These are phyloP conservation scores for Rallus crepitans DNA, from an alignment of 2,797 vertebrate genomes.

Conservation along the genomic window DNA sequence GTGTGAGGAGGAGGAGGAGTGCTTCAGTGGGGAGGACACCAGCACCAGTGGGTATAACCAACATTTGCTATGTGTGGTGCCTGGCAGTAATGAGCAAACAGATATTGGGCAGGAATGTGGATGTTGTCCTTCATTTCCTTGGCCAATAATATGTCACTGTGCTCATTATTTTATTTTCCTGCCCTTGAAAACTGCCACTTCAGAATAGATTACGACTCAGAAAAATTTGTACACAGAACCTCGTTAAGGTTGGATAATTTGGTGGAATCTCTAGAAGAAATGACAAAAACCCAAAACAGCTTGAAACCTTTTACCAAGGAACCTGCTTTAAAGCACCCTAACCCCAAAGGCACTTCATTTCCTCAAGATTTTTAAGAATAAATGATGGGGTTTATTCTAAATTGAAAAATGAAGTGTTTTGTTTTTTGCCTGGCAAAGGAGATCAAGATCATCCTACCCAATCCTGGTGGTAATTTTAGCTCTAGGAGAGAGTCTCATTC, in stretches of 20 bases:
- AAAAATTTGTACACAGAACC: background rate
- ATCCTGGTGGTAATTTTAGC: background rate
- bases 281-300: background rate
- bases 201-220: background rate
- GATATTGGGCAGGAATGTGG: background rate
- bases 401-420: slow-evolving; percentile 29
- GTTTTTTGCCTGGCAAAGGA: background rate
- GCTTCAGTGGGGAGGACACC: background rate
- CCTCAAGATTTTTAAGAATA: slow-evolving; percentile 9
- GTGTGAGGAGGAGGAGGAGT: background rate
- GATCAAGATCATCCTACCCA: background rate
- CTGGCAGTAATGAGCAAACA: background rate
- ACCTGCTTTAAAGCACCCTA: background rate
- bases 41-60: background rate
- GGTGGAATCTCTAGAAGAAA: background rate
- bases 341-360: slow-evolving; percentile 6
- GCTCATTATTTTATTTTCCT: background rate
- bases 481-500: background rate
- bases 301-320: background rate
- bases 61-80: background rate
- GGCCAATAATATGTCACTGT: background rate
- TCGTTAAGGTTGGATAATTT: background rate
- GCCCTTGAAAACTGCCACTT: background rate
- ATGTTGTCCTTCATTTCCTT: background rate
- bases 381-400: background rate